Conservation (phyloP, 2,888 invertebrate species). For the Archips xylosteana region DNA sequence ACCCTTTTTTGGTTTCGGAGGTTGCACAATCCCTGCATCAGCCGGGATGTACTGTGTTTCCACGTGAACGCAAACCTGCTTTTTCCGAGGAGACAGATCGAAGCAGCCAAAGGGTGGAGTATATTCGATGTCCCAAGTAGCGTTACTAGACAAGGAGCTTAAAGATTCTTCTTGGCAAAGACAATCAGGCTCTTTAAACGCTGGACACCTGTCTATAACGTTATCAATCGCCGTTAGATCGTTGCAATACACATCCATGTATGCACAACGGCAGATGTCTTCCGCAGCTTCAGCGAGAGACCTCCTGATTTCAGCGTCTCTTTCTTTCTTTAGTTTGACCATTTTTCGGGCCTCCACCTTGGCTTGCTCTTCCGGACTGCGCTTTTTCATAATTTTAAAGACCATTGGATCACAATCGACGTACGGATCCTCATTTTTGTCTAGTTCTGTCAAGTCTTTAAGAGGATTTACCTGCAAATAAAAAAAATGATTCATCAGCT, state of each 20-base stretch:
- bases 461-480: constrained; percentile 84
- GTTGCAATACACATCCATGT: constrained; percentile 81
- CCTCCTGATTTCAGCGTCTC: constrained; percentile 80
- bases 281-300: constrained; percentile 77
- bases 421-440: constrained; percentile 87
- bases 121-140: constrained; percentile 89
- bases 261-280: constrained; percentile 81
- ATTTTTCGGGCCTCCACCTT: constrained; percentile 83
- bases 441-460: constrained; percentile 85
- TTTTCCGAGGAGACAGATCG: constrained; percentile 82
- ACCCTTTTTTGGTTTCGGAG: constrained; percentile 53
- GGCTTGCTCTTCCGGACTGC: constrained; percentile 82
- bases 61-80: constrained; percentile 80
- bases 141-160: constrained; percentile 83
- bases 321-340: constrained; percentile 83
- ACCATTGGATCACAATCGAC: constrained; percentile 88
- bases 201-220: constrained; percentile 76
- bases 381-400: constrained; percentile 88
- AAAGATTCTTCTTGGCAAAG: constrained; percentile 74
- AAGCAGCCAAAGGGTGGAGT: constrained; percentile 90
- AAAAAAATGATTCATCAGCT: constrained; percentile 38
- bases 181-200: constrained; percentile 77
- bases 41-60: constrained; percentile 87
- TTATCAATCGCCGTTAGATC: constrained; percentile 76
- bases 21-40: constrained; percentile 78